phyloP scores from a whole-genome alignment of 2,888 invertebrate species.

The Cerceris rybyensis region DNA sequence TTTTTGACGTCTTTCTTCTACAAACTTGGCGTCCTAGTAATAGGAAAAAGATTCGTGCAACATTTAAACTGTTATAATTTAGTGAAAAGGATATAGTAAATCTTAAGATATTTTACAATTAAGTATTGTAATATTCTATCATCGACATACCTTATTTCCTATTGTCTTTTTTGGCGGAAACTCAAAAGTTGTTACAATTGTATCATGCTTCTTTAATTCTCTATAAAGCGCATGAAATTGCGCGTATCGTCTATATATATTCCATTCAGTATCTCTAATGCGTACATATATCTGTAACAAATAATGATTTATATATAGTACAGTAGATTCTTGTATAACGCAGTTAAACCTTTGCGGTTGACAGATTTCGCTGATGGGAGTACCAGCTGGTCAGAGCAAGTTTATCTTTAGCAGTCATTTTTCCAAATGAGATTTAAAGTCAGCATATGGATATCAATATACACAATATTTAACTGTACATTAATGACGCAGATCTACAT shows the following conservation, averaged over 20 bases:
- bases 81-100: background rate
- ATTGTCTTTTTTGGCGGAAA: slow-evolving; percentile 98
- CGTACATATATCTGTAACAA: slow-evolving; percentile 88
- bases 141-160: slow-evolving; percentile 90
- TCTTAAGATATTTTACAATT: too few species aligned
- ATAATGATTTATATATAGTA: slow-evolving; percentile 2
- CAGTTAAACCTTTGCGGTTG: too few species aligned
- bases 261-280: slow-evolving; percentile 95
- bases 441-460: too few species aligned
- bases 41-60: slow-evolving; percentile 7
- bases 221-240: slow-evolving; percentile 95
- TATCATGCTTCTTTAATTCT: slow-evolving; percentile 91
- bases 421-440: too few species aligned
- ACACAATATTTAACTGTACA: too few species aligned
- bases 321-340: background rate
- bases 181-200: slow-evolving; percentile 90
- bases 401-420: too few species aligned
- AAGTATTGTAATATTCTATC: too few species aligned
- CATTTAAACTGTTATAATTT: background rate
- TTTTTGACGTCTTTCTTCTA: slow-evolving; percentile 92
- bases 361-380: too few species aligned
- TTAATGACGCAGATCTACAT: too few species aligned
- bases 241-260: slow-evolving; percentile 96
- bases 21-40: slow-evolving; percentile 89
- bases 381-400: too few species aligned